Evolutionary conservation across 2,797 vertebrate genomes (phyloP), one percentile per base, ranked within the genome.

Genomic region (Simalia tracyae): DNA sequence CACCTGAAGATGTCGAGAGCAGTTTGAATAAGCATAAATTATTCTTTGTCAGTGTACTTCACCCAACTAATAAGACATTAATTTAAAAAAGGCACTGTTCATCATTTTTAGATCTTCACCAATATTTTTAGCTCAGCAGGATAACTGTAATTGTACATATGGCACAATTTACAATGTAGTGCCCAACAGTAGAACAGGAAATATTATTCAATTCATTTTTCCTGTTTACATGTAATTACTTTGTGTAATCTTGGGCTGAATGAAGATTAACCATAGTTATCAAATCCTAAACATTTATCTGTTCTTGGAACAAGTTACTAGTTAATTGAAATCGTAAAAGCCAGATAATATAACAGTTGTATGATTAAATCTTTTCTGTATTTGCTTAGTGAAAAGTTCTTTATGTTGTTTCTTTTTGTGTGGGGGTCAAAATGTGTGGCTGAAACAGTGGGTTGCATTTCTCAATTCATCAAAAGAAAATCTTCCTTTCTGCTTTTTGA

Each of bases 11-110:
- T 98, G 98, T 97, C 97, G 97, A 97, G 97, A 97, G 97, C 97
- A 96, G 97, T 98, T 98, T 98, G 97, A 98, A 98, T 97, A 98
- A 98, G 97, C 98, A 98, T 98, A 98, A 98, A 97, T 97, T 98
- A 97, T 98, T 97, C 98, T 98, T 98, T 98, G 98, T 98, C 98
- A 98, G 97, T 96, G 96, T 97, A 97, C 97, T 98, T 97, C 98
- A 98, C 98, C 98, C 98, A 98, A 98, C 98, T 98, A 98, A 98
- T 98, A 98, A 98, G 98, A 98, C 97, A 98, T 98, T 98, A 98
- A 98, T 98, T 98, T 98, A 97, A 98, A 98, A 97, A 98, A 98
- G 97, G 97, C 97, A 98, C 97, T 98, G 98, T 98, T 98, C 98
- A 96, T 98, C 97, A 98, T 97, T 97, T 97, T 98, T 97, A 98